phyloP scores from a whole-genome alignment of 2,797 vertebrate genomes.

The Xenopus petersii region DNA sequence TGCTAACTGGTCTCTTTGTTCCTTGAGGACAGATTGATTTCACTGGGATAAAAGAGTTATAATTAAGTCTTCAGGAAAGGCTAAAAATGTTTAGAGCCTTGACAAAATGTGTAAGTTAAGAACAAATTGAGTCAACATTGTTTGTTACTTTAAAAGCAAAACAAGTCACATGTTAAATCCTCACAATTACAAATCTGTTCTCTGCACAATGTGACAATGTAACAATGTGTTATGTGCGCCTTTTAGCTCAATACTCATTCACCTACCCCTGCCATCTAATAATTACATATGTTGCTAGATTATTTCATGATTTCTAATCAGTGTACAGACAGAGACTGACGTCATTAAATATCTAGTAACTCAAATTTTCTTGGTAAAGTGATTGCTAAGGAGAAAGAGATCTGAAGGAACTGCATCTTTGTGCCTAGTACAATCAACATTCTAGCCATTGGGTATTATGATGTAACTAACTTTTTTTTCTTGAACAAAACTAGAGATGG shows the following conservation, averaged over 20 bases:
- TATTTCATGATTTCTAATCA: background rate
- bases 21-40: constrained; percentile 22
- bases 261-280: background rate
- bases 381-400: background rate
- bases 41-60: constrained; percentile 25
- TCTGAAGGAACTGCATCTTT: background rate
- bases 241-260: background rate
- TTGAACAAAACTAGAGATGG: too few relatives aligned
- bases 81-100: constrained; percentile 24
- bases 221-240: background rate
- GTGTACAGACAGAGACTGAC: background rate
- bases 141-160: background rate
- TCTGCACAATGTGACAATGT: background rate
- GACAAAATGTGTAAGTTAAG: background rate
- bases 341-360: background rate
- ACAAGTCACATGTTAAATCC: background rate
- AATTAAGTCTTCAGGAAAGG: constrained; percentile 36
- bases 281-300: background rate
- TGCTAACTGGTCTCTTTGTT: constrained; percentile 14
- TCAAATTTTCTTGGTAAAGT: background rate
- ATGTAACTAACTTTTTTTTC: too few relatives aligned
- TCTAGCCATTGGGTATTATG: background rate
- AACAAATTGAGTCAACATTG: constrained; percentile 4
- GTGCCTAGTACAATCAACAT: background rate
- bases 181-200: background rate